Evolutionary conservation across 1,140 invertebrate species (phyloP).

Genomic region (Drosophila nigromelanica): DNA sequence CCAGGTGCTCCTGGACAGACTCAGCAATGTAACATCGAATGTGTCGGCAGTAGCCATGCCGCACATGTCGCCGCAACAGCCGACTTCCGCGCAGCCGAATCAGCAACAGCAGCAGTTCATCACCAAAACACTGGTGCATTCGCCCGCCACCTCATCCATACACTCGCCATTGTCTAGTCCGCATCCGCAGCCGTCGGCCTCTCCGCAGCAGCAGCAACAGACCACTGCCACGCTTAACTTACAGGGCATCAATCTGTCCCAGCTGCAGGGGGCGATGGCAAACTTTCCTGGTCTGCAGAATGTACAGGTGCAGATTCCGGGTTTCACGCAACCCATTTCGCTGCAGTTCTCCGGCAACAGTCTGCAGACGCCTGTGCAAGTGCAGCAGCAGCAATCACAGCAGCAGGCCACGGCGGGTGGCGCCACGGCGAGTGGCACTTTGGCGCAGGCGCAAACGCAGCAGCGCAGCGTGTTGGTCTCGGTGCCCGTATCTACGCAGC

Average conservation of each 20-base stretch:
- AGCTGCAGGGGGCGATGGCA: slow-evolving; percentile 88
- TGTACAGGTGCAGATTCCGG: slow-evolving; percentile 91
- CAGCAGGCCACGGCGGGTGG: slow-evolving; percentile 33
- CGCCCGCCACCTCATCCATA: slow-evolving; percentile 80
- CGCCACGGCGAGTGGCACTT: slow-evolving; percentile 1
- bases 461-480: slow-evolving; percentile 68
- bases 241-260: slow-evolving; percentile 91
- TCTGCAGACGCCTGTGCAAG: slow-evolving; percentile 83
- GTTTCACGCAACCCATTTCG: slow-evolving; percentile 91
- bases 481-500: slow-evolving; percentile 82
- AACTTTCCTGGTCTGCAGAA: slow-evolving; percentile 90
- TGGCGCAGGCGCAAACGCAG: slow-evolving; percentile 46
- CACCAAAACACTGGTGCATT: slow-evolving; percentile 78
- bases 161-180: slow-evolving; percentile 87
- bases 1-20: slow-evolving; percentile 74
- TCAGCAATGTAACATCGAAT: slow-evolving; percentile 72
- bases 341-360: slow-evolving; percentile 87
- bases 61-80: slow-evolving; percentile 79
- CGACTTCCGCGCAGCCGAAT: slow-evolving; percentile 22
- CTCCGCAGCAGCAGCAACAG: slow-evolving; percentile 77
- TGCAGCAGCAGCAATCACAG: slow-evolving; percentile 82
- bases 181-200: slow-evolving; percentile 86
- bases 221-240: slow-evolving; percentile 86
- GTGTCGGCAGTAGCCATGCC: slow-evolving; percentile 72
- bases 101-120: slow-evolving; percentile 64